Evolutionary conservation across 2,888 invertebrate genomes (phyloP).

Genomic region (Mythimna ferrago): DNA sequence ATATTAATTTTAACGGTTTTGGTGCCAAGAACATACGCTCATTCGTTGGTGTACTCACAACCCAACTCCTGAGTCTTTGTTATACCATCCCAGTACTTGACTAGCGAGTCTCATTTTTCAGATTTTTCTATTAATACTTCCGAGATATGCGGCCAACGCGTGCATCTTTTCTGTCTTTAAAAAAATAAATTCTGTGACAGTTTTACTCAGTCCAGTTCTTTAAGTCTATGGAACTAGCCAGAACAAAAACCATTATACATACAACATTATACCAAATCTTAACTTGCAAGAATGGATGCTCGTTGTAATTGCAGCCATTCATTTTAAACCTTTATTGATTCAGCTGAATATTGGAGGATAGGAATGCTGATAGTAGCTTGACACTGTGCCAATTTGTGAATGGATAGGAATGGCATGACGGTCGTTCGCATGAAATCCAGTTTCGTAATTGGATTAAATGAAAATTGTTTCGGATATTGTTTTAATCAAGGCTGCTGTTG

Average conservation of each 20-base stretch:
- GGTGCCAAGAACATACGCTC: too few species aligned
- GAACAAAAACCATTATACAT: slow-evolving; percentile 30
- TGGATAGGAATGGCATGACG: slow-evolving; percentile 24
- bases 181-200: background rate
- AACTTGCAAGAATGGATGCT: slow-evolving; percentile 17
- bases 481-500: slow-evolving; percentile 18
- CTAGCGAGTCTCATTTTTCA: too few species aligned
- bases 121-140: too few species aligned
- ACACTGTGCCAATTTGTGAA: slow-evolving; percentile 44
- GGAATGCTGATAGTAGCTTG: slow-evolving; percentile 42
- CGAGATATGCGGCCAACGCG: too few species aligned
- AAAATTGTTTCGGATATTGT: slow-evolving; percentile 32
- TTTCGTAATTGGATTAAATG: slow-evolving; percentile 31
- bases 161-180: background rate
- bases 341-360: slow-evolving; percentile 26
- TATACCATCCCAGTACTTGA: too few species aligned
- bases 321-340: slow-evolving; percentile 50
- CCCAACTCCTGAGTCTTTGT: too few species aligned
- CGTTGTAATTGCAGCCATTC: slow-evolving; percentile 42
- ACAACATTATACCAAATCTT: slow-evolving; percentile 4
- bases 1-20: background rate
- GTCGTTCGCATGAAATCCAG: slow-evolving; percentile 4
- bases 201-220: background rate
- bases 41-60: too few species aligned
- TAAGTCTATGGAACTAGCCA: background rate